A percentile compares a stretch with the other conserved stretches of the same genome.
These are phyloP conservation scores for Drosophila kurseongensis DNA, from an alignment of 1,140 invertebrate species.

Conservation along the genomic window DNA sequence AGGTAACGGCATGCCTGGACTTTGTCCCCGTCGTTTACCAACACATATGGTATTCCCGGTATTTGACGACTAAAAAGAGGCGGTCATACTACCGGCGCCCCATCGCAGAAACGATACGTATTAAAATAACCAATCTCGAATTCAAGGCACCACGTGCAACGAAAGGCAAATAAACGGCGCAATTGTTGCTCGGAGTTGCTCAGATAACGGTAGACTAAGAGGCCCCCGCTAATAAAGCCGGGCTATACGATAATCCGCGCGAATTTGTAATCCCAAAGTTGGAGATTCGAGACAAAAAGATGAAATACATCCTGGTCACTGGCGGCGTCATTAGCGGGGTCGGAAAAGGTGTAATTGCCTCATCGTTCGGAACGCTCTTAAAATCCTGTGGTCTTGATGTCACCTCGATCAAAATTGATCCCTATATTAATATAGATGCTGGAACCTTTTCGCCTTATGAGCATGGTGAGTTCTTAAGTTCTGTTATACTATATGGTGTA, in stretches of 20 bases:
- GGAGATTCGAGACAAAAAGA: conserved; percentile 26
- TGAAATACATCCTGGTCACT: conserved; percentile 97
- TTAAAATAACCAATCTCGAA: conserved; percentile 9
- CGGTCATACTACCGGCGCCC: conserved; percentile 7
- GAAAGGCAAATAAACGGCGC: conserved; percentile 38
- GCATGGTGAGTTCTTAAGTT: conserved; percentile 91
- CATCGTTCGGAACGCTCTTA: conserved; percentile 97
- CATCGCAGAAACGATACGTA: conserved; percentile 14
- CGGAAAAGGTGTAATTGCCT: conserved; percentile 98
- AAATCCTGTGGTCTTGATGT: conserved; percentile 96
- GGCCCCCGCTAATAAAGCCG: conserved; percentile 2
- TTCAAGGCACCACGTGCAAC: conserved; percentile 29
- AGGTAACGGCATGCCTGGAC: background rate
- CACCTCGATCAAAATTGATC: conserved; percentile 99
- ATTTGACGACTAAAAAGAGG: background rate
- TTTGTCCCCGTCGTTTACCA: conserved; percentile 12
- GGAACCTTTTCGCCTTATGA: conserved; percentile 99
- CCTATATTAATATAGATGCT: conserved; percentile 99
- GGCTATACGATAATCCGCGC: conserved; percentile 2
- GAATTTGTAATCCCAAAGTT: background rate
- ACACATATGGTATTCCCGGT: conserved; percentile 5
- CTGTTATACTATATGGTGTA: conserved; percentile 6
- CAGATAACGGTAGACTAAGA: background rate
- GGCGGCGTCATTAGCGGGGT: conserved; percentile 99
- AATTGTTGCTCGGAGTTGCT: conserved; percentile 18